Base-by-base conservation (phyloP, 2,797 vertebrate species). In the Myotis myotis region DNA sequence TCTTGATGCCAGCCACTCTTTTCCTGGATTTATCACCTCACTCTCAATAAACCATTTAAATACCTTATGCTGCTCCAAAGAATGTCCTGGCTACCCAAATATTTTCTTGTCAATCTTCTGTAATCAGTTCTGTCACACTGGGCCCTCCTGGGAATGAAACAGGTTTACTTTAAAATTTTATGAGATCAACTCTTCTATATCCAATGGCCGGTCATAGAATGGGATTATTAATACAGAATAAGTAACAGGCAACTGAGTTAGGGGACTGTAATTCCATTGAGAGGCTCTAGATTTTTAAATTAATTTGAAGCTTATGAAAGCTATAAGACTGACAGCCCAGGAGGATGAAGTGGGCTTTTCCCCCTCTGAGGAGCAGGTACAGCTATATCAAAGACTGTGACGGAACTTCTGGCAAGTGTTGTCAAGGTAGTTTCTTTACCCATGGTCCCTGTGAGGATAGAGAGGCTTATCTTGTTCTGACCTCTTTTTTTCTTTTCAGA, bases 191-290 rank as follows among this genome's bases (percentile, higher is more conserved):
- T 97, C 80, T 85, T 97, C 25, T 97, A 88, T 96, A 96, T 98
- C 93, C 97, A 97, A 93, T 96, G 97, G 87, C 91, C 19, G 78
- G 95, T 95, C 97, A 95, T 72, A 89, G 81, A 95, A 92, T 97
- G 41, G 89, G 93, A 98, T 98, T 97, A 98, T 98, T 98, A 98
- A 98, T 98, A 98, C 96, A 97, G 97, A 98, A 97, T 98, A 98
- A 98, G 98, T 98, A 98, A 96, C 93, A 96, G 96, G 44, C 89
- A 97, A 97, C 95, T 60, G 1, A 97, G 92, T 97, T 97, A 97
- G 44, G 20, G 85, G 71, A 94, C 80, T 97, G 93, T 97, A 96
- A 98, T 97, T 97, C 97, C 93, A 81, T 95, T 4, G 79, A 97
- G 95, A 91, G 57, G 22, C 83, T 96, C 95, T 23, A 68, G 96